A percentile compares a stretch with the other conserved stretches of the same genome.
phyloP scores from a whole-genome alignment of 2,888 invertebrate genomes.

The Gasteruption jaculator region DNA sequence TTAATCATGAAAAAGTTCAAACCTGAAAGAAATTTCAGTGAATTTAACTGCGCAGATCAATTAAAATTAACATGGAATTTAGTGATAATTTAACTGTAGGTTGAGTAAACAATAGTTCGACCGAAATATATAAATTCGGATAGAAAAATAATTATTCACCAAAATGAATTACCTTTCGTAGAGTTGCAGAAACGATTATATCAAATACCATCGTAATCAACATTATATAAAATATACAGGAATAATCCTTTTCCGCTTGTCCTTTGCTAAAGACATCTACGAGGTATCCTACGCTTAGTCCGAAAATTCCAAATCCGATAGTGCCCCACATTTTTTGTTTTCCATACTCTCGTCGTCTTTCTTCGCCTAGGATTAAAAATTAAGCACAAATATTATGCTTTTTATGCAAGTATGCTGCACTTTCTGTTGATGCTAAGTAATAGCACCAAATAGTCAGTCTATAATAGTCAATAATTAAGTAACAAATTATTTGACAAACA shows the following conservation, averaged over 20 bases:
- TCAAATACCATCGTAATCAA: constrained; percentile 63
- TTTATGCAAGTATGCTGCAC: no score
- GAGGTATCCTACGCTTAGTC: constrained; percentile 71
- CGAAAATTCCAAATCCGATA: constrained; percentile 79
- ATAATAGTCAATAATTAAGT: no score
- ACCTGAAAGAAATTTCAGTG: no score
- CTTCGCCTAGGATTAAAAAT: constrained; percentile 55
- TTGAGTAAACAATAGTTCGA: no score
- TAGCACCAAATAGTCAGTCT: no score
- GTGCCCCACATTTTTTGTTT: constrained; percentile 86
- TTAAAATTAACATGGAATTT: no score
- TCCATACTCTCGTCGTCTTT: constrained; percentile 71
- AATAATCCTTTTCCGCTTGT: constrained; percentile 66
- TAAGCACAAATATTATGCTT: constrained; percentile 1
- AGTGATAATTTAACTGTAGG: no score
- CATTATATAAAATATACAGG: constrained; percentile 75
- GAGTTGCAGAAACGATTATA: constrained; percentile 61
- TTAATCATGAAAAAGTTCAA: no score
- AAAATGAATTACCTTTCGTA: constrained; percentile 53
- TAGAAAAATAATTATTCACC: background rate
- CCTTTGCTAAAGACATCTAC: constrained; percentile 72
- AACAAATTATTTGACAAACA: no score
- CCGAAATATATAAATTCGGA: background rate
- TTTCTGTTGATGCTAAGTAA: no score
- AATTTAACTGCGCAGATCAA: no score